Evolutionary conservation across 2,888 invertebrate species (phyloP), one percentile per base, ranked within the genome.

Genomic region (Dasysyrphus albostriatus): DNA sequence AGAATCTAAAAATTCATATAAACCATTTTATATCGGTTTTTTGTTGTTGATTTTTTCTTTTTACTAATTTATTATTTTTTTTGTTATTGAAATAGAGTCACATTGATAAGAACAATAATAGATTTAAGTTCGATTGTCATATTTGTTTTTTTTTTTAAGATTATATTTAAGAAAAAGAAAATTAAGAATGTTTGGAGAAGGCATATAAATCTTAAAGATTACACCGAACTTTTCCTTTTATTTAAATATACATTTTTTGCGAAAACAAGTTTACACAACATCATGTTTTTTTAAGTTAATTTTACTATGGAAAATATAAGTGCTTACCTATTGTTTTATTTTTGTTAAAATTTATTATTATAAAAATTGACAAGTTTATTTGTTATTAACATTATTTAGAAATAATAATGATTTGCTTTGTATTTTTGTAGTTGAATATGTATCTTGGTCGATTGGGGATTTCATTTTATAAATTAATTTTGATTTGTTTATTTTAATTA

Each of bases 101-200:
- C 85, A 82, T 87, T 56, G 54, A 83, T 78, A 74, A 75, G 69
- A 65, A 44, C 16, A 74, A 70, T 59, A 24, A 29, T 24, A 65
- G 42, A 49, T 72, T 63, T 59, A 49, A 69, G 47, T 67, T 85
- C 84, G 84, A 85, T 85, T 85, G 84, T 85, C 84, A 81, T 77
- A 37, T 69, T 51, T 51, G 44, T 78, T 59, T 16, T 39, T 19
- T 49, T 24, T 63, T 51, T 54, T 54, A 9, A 34, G 39, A 19
- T 58, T 34, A 32, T n/a, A 32, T 47, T 47, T 39, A 24, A 16
- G 39, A 47, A 44, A 44, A 67, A 54, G 65, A 59, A 44, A 58
- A 42, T 63, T 32, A 49, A 65, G 42, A 32, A 70, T 49, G 24
- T n/a, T 32, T 47, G 19, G 8, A 67, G 67, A 67, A 67, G 67